phyloP scores from a whole-genome alignment of 2,113 vertebrate species.

The Edolisoma coerulescens region DNA sequence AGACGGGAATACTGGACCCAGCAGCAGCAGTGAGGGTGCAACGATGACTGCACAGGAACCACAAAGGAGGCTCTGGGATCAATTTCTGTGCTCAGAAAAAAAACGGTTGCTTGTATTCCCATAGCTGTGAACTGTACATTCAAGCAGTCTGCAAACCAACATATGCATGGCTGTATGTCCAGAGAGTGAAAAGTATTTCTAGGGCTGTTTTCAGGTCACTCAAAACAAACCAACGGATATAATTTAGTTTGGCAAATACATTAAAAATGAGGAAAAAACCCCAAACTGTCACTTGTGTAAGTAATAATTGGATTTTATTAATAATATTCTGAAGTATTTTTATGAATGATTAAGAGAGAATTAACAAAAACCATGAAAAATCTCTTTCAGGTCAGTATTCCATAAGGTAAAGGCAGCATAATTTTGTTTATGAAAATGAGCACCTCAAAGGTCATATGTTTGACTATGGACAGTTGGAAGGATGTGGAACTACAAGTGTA shows the following conservation, averaged over 20 bases:
- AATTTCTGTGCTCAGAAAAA: neutral
- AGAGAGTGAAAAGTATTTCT: neutral
- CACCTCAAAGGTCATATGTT: neutral
- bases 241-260: neutral
- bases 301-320: neutral
- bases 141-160: neutral
- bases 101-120: neutral
- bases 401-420: neutral
- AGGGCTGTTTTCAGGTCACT: neutral
- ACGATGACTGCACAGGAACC: neutral
- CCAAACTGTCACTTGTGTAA: neutral
- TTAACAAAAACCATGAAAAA: neutral
- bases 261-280: neutral
- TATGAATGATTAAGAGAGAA: neutral
- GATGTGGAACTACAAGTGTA: neutral
- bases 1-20: neutral
- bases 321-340: neutral
- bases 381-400: neutral
- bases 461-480: neutral
- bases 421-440: neutral
- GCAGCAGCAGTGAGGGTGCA: neutral
- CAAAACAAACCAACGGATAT: neutral
- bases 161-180: neutral
- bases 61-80: neutral
- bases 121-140: neutral